Conservation (phyloP, 1,140 invertebrate genomes). For the Nephila pilipes region DNA sequence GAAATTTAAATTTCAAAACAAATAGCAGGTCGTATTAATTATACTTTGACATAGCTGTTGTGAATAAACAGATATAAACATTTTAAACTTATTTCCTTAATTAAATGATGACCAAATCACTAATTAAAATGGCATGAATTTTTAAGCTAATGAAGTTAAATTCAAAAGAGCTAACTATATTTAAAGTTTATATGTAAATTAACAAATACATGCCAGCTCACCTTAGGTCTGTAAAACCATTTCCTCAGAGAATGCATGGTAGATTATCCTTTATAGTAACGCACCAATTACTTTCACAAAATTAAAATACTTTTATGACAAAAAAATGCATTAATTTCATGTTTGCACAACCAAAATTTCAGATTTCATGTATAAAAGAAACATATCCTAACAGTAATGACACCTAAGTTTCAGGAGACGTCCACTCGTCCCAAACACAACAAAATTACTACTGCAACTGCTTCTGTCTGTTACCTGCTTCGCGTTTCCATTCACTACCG, state of each 20-base stretch:
- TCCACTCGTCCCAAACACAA: background rate
- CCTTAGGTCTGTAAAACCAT: slow-evolving; percentile 95
- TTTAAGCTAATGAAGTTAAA: background rate
- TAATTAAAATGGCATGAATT: too few relatives aligned
- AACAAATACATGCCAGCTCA: slow-evolving; percentile 82
- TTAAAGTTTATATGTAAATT: background rate
- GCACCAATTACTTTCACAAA: slow-evolving; percentile 15
- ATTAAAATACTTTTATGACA: slow-evolving; percentile 16
- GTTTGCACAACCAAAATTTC: slow-evolving; percentile 4
- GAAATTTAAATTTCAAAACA: too few relatives aligned
- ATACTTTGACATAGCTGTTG: too few relatives aligned
- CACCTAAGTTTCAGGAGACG: background rate
- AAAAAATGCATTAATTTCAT: slow-evolving; percentile 7
- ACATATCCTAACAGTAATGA: slow-evolving; percentile 1
- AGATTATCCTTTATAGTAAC: slow-evolving; percentile 43
- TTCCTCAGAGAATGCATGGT: slow-evolving; percentile 93
- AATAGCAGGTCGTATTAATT: too few relatives aligned
- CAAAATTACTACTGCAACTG: slow-evolving; percentile 54
- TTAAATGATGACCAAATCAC: too few relatives aligned
- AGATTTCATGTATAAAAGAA: background rate
- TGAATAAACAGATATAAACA: too few relatives aligned
- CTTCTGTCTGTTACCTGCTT: slow-evolving; percentile 29
- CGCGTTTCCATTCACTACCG: slow-evolving; percentile 50
- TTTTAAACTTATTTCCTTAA: too few relatives aligned
- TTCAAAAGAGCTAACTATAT: background rate